Base-by-base conservation (phyloP, 2,888 invertebrate species). In the Thereva nobilitata region DNA sequence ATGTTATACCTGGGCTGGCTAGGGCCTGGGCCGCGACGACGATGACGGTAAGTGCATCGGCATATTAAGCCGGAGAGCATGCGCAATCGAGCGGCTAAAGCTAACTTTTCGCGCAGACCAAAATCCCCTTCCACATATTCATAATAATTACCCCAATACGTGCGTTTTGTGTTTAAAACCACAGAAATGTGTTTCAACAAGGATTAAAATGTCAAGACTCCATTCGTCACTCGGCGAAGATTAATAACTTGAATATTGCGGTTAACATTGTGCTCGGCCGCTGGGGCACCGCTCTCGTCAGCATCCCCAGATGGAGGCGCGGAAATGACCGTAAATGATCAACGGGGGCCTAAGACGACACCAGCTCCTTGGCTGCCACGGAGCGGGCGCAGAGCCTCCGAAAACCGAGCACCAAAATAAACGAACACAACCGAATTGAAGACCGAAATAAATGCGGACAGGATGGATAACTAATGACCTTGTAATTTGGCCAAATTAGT, bases 171-270 rank as follows among this genome's bases (percentile, higher is more conserved):
- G 61, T 63, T 57, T 59, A 67, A 72, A 72, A 72, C 72, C 73
- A 67, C 71, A 72, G 70, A 71, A 73, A 73, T 73, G 71, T 72
- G 70, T 72, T 71, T 54, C 68, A 72, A 70, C 70, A 70, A 73
- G 73, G 73, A 73, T 73, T 73, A 73, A 73, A 72, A 73, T 72
- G 73, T 73, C 73, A 73, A 72, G 72, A 73, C 70, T 72, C 71
- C 72, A 72, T 73, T 73, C 71, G 72, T 73, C 72, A 73, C 72
- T 71, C 70, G 68, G 65, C 57, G 61, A 70, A 71, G 71, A 70
- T 70, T 70, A 70, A 70, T 70, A 70, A 68, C 66, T 66, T 66
- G 44, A 67, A 70, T 66, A 67, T 70, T 70, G 68, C 66, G 68
- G 70, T 68, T 66, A 61, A 67, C 63, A 66, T 67, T 68, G 63